These are phyloP conservation scores for Penaeus vannamei DNA, from an alignment of 1,140 invertebrate genomes.

Conservation along the genomic window DNA sequence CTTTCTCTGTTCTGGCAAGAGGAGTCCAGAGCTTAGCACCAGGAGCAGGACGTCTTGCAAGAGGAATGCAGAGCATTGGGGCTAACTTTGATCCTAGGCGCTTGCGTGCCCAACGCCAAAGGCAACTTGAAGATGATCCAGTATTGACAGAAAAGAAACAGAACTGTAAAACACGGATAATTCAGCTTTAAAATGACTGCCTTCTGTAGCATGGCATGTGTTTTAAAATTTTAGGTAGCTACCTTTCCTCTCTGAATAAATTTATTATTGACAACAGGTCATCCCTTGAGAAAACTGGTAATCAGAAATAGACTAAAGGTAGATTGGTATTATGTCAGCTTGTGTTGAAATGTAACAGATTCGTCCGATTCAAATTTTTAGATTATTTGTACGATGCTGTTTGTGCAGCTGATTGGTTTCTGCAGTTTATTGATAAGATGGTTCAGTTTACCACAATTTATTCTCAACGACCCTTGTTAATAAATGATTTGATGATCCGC, in stretches of 20 bases:
- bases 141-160: conserved; percentile 49
- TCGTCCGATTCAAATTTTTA: too few species aligned
- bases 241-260: background rate
- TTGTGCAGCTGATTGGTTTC: too few species aligned
- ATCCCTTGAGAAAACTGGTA: too few species aligned
- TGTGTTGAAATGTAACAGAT: too few species aligned
- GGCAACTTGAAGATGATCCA: conserved; percentile 57
- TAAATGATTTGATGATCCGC: too few species aligned
- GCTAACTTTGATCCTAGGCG: conserved; percentile 85
- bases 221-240: background rate
- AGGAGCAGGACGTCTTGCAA: conserved; percentile 53
- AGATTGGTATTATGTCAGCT: too few species aligned
- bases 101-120: conserved; percentile 74
- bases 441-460: too few species aligned
- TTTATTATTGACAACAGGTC: too few species aligned
- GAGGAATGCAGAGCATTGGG: conserved; percentile 79
- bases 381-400: too few species aligned
- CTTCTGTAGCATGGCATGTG: background rate
- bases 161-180: conserved; percentile 54
- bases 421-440: too few species aligned
- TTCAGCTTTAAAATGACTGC: conserved; percentile 38
- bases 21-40: conserved; percentile 75
- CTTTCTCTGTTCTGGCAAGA: conserved; percentile 80
- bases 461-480: too few species aligned
- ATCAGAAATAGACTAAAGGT: too few species aligned